These are phyloP conservation scores for Chrysodeixis includens DNA, from an alignment of 2,888 invertebrate species.

Conservation along the genomic window DNA sequence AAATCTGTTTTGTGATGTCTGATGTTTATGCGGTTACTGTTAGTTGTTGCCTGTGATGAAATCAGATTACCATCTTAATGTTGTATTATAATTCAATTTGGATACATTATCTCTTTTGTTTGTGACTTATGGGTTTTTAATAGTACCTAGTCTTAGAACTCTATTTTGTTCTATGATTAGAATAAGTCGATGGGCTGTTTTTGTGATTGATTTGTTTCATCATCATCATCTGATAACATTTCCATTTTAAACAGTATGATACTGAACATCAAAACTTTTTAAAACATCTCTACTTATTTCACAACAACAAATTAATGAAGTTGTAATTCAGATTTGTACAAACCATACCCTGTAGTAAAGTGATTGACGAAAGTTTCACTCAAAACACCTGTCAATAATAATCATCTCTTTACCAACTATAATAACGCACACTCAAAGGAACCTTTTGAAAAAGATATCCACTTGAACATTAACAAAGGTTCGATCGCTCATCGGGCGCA, in stretches of 20 bases:
- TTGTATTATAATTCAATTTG: slow-evolving; percentile 37
- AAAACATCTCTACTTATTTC: no score
- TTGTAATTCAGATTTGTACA: neutral
- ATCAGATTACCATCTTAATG: slow-evolving; percentile 50
- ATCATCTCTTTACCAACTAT: slow-evolving; percentile 11
- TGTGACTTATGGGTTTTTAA: slow-evolving; percentile 31
- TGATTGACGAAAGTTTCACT: neutral
- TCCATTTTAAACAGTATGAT: no score
- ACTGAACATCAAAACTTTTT: no score
- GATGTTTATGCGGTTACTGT: slow-evolving; percentile 27
- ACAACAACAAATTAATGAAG: no score
- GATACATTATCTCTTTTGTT: slow-evolving; percentile 28
- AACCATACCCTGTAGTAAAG: neutral
- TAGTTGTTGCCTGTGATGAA: slow-evolving; percentile 38
- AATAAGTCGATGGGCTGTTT: neutral
- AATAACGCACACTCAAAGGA: slow-evolving; percentile 19
- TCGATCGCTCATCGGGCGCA: slow-evolving; percentile 78
- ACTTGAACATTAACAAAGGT: slow-evolving; percentile 67
- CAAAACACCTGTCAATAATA: slow-evolving; percentile 12
- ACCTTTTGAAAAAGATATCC: slow-evolving; percentile 61
- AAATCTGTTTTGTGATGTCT: slow-evolving; percentile 47
- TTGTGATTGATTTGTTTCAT: no score
- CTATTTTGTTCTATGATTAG: neutral
- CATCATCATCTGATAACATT: no score
- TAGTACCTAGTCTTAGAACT: neutral